phyloP scores from a whole-genome alignment of 2,113 vertebrate genomes.

The Malurus melanocephalus region DNA sequence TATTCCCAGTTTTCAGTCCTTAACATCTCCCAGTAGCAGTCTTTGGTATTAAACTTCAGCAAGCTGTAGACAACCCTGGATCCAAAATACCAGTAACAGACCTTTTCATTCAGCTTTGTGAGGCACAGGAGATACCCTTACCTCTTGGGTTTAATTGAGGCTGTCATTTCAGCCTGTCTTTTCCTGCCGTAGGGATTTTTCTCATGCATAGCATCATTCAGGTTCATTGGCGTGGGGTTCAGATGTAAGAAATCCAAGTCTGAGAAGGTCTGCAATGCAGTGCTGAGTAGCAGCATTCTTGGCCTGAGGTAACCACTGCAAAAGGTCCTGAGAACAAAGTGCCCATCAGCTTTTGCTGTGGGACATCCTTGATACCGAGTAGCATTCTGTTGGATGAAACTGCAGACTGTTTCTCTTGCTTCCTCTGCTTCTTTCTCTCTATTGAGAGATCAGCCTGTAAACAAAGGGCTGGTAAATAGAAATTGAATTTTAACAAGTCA shows the following conservation, averaged over 20 bases:
- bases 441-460: neutral
- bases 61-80: neutral
- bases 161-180: neutral
- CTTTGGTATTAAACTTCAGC: neutral
- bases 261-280: neutral
- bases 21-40: neutral
- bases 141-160: neutral
- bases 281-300: neutral
- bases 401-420: neutral
- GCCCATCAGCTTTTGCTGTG: neutral
- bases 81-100: neutral
- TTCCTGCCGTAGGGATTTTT: neutral
- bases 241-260: neutral
- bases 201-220: rapidly evolving
- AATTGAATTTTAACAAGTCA: neutral
- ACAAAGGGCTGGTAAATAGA: neutral
- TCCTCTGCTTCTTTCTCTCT: neutral
- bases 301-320: neutral
- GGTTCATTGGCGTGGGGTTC: neutral
- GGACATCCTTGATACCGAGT: neutral
- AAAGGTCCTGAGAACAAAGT: neutral
- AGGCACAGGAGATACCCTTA: neutral
- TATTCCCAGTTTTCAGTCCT: neutral
- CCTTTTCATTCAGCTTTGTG: neutral
- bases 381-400: neutral